A percentile compares a stretch with the other conserved stretches of the same genome.
These are phyloP conservation scores for Lasius platythorax DNA, from an alignment of 2,888 invertebrate genomes.

Conservation along the genomic window DNA sequence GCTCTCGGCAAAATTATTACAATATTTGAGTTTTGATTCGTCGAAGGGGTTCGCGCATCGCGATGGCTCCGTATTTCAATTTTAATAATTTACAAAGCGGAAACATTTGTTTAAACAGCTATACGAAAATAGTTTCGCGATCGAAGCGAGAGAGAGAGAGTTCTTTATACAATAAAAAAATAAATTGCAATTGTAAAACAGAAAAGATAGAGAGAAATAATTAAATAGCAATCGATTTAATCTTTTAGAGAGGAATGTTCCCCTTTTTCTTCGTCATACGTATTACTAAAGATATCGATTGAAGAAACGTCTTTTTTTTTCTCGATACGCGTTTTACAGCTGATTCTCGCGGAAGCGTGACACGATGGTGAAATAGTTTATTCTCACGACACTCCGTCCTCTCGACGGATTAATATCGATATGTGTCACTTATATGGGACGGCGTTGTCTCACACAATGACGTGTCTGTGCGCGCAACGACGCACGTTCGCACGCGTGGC, in stretches of 20 bases:
- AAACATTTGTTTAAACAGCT: not conserved
- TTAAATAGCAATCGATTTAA: not conserved
- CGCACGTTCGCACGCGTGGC: conserved; percentile 17
- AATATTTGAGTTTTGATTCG: not conserved
- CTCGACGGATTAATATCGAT: conserved; percentile 18
- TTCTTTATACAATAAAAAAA: no score
- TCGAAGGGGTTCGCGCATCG: not conserved
- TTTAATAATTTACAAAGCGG: not conserved
- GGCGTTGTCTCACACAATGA: conserved; percentile 21
- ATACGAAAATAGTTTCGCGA: not conserved
- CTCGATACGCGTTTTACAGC: not conserved
- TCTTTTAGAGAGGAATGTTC: not conserved
- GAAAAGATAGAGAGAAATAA: not conserved
- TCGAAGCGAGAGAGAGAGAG: not conserved
- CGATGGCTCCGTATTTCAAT: not conserved
- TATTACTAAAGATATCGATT: not conserved
- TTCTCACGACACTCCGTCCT: not conserved
- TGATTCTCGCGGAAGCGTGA: not conserved
- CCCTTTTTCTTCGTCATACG: not conserved
- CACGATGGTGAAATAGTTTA: not conserved
- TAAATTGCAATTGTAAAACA: not conserved
- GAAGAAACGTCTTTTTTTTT: not conserved
- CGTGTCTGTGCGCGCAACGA: conserved; percentile 19
- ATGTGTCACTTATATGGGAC: conserved; percentile 1
- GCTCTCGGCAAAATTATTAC: not conserved